A percentile compares a stretch with the other conserved stretches of the same genome.
These are phyloP conservation scores for Calidris pugnax DNA, from an alignment of 2,113 vertebrate species.

Conservation along the genomic window DNA sequence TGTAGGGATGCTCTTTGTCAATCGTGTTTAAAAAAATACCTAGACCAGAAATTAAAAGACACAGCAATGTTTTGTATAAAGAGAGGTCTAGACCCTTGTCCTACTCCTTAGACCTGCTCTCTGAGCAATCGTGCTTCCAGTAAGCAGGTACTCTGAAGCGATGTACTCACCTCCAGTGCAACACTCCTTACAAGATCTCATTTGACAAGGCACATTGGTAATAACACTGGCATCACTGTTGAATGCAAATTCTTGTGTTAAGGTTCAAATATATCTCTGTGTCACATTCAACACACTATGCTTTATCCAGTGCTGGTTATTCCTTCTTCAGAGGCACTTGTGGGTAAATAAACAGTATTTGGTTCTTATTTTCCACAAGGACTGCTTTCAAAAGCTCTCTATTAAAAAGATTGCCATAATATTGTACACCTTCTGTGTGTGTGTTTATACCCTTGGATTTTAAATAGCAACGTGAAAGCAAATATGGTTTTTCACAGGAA, in stretches of 20 bases:
- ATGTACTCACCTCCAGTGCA: not conserved
- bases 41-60: not conserved
- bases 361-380: not conserved
- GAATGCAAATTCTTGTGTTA: not conserved
- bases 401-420: not conserved
- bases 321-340: not conserved
- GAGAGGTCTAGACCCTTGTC: not conserved
- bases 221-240: not conserved
- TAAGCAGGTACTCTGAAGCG: not conserved
- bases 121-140: not conserved
- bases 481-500: not conserved
- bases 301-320: not conserved
- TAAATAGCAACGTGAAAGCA: not conserved
- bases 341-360: not conserved
- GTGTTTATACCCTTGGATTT: not conserved
- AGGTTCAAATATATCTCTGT: not conserved
- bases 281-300: not conserved
- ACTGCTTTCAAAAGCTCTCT: not conserved
- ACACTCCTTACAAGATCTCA: not conserved
- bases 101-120: not conserved
- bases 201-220: not conserved
- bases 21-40: not conserved
- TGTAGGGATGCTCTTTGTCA: not conserved
- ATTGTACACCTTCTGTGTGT: not conserved
- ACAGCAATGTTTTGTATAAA: not conserved